phyloP scores from a whole-genome alignment of 2,113 vertebrate species.

The Reinhardtius hippoglossoides region DNA sequence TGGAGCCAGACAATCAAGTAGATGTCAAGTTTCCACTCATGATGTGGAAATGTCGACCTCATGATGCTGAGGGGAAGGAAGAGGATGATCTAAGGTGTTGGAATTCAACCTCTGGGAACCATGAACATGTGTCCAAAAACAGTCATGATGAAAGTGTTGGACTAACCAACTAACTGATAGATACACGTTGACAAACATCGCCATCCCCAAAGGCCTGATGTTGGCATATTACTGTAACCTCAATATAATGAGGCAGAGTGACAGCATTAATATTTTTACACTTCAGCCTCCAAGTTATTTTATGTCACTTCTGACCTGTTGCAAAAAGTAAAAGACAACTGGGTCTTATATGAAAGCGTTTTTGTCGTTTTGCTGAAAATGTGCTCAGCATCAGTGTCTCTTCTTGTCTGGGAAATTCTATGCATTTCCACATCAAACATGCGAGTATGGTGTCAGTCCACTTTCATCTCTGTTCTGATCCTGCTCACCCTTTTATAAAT shows the following conservation, averaged over 20 bases:
- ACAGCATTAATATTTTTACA: background rate
- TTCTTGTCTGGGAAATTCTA: background rate
- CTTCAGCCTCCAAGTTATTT: background rate
- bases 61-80: background rate
- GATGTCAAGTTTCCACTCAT: too few species aligned
- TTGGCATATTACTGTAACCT: background rate
- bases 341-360: too few species aligned
- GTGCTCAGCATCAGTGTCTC: background rate
- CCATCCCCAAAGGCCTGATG: too few species aligned
- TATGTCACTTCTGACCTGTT: background rate
- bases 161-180: too few species aligned
- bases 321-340: too few species aligned
- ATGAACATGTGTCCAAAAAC: too few species aligned
- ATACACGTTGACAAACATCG: too few species aligned
- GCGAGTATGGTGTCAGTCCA: constrained; percentile 7
- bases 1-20: background rate
- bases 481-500: background rate
- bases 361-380: background rate
- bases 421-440: constrained; percentile 22
- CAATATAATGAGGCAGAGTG: too few species aligned
- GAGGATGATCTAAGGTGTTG: background rate
- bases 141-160: too few species aligned
- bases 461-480: constrained; percentile 21
- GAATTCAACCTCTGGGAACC: background rate
- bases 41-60: background rate